Conservation (phyloP, 1,140 invertebrate species). For the Temnothorax nylanderi region DNA sequence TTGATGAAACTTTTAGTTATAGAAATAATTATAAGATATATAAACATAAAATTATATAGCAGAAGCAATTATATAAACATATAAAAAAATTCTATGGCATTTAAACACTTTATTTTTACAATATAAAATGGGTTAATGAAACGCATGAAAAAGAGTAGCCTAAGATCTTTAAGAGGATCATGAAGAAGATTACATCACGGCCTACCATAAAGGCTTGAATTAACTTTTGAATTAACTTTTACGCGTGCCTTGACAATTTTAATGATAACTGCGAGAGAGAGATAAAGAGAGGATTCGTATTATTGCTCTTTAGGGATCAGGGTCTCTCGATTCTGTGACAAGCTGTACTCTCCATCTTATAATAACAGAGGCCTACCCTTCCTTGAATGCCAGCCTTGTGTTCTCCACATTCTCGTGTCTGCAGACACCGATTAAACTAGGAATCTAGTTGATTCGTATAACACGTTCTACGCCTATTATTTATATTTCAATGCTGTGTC, state of each 20-base stretch:
- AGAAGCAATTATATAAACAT: background rate
- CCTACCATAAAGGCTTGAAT: slow-evolving; percentile 74
- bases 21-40: background rate
- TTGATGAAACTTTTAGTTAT: background rate
- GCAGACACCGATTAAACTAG: slow-evolving; percentile 22
- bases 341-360: slow-evolving; percentile 78
- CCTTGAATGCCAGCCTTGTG: slow-evolving; percentile 64
- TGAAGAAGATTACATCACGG: slow-evolving; percentile 77
- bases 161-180: slow-evolving; percentile 56
- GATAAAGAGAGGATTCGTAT: slow-evolving; percentile 83
- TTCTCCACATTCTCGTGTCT: slow-evolving; percentile 45
- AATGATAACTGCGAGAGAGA: slow-evolving; percentile 74
- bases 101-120: background rate
- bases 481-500: background rate
- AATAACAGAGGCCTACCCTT: slow-evolving; percentile 81
- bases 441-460: slow-evolving; percentile 25
- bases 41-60: background rate
- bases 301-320: slow-evolving; percentile 86
- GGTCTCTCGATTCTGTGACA: slow-evolving; percentile 80
- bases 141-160: slow-evolving; percentile 65
- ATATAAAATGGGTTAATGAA: slow-evolving; percentile 71
- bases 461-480: background rate
- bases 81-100: background rate
- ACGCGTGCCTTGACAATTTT: slow-evolving; percentile 76
- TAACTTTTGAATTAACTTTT: slow-evolving; percentile 70